These are phyloP conservation scores for Lipophrys pholis DNA, from an alignment of 2,113 vertebrate species.

Conservation along the genomic window DNA sequence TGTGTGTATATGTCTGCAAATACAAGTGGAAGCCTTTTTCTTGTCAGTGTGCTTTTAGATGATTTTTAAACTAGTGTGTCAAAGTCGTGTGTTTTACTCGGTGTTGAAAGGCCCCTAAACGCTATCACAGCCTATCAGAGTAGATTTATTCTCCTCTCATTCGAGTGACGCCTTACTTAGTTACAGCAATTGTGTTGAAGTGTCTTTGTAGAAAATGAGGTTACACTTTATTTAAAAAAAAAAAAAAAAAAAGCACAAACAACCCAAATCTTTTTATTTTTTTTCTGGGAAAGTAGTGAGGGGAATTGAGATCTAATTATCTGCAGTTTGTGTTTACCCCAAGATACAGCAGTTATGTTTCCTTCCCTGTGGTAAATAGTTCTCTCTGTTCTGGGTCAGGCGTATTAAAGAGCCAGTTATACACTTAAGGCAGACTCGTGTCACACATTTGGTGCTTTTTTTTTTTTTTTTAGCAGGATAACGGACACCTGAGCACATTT, in stretches of 20 bases:
- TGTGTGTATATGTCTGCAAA: not conserved
- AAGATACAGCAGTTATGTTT: not conserved
- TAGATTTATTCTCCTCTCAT: conserved; percentile 19
- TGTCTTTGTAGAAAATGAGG: conserved; percentile 3
- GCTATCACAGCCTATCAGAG: conserved; percentile 10
- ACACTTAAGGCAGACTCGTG: not conserved
- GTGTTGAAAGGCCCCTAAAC: conserved; percentile 12
- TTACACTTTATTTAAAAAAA: conserved; percentile 12
- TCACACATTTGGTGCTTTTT: conserved; percentile 2
- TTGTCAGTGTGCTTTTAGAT: not conserved
- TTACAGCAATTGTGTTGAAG: not conserved
- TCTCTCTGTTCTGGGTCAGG: conserved; percentile 8
- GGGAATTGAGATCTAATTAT: conserved; percentile 16
- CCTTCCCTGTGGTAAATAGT: conserved; percentile 2
- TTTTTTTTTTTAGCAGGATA: not conserved
- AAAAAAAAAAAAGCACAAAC: not conserved
- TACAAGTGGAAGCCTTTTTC: not conserved
- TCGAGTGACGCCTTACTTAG: not conserved
- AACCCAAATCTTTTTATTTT: not conserved
- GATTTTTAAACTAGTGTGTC: not conserved
- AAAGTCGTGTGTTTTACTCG: conserved; percentile 6
- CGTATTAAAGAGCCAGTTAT: conserved; percentile 13
- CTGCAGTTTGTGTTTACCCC: not conserved
- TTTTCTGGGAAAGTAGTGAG: not conserved
- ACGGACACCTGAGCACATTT: not conserved